These are phyloP conservation scores for Hippasteria phrygiana DNA, from an alignment of 53 echinoderm and acorn worm species.

Conservation along the genomic window DNA sequence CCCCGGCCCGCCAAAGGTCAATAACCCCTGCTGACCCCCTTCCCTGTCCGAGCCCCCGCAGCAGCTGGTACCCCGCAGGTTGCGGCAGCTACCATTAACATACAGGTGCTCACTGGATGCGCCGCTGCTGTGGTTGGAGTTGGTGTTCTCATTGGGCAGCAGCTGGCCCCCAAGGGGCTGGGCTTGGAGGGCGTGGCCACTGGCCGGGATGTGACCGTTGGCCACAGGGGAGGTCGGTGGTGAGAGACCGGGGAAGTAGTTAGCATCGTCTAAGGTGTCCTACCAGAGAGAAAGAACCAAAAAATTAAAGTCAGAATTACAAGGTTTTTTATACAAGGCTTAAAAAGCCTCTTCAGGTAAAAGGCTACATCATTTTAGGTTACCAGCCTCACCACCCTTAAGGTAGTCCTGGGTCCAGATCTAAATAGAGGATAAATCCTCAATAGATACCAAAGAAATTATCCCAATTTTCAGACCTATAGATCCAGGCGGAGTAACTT, in stretches of 20 bases:
- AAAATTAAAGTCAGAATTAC: neutral
- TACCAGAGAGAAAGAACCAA: neutral
- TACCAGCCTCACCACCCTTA: too few relatives aligned
- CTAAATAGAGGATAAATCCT: too few relatives aligned
- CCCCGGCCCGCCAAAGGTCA: conserved; percentile 13
- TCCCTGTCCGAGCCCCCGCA: conserved; percentile 40
- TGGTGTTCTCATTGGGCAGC: conserved; percentile 37
- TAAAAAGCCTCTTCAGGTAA: too few relatives aligned
- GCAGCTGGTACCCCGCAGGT: conserved; percentile 57
- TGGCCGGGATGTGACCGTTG: conserved; percentile 54
- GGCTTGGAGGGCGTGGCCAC: conserved; percentile 16
- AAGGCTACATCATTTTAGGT: too few relatives aligned
- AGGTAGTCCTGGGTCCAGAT: too few relatives aligned
- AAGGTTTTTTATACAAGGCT: too few relatives aligned
- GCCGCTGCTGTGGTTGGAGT: conserved; percentile 49
- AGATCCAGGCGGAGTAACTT: too few relatives aligned
- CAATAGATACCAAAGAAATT: too few relatives aligned
- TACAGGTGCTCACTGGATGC: conserved; percentile 64
- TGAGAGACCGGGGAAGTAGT: conserved; percentile 76
- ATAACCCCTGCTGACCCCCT: conserved; percentile 3
- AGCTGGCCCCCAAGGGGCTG: neutral
- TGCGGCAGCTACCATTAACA: conserved; percentile 65
- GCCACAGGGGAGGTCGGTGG: conserved; percentile 70
- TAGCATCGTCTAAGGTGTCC: conserved; percentile 73
- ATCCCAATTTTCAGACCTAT: too few relatives aligned